Percentiles rank a stretch among this genome's conserved stretches.
Evolutionary conservation across 1,140 invertebrate species (phyloP).

Genomic region (Macrotrachela quadricornifera): DNA sequence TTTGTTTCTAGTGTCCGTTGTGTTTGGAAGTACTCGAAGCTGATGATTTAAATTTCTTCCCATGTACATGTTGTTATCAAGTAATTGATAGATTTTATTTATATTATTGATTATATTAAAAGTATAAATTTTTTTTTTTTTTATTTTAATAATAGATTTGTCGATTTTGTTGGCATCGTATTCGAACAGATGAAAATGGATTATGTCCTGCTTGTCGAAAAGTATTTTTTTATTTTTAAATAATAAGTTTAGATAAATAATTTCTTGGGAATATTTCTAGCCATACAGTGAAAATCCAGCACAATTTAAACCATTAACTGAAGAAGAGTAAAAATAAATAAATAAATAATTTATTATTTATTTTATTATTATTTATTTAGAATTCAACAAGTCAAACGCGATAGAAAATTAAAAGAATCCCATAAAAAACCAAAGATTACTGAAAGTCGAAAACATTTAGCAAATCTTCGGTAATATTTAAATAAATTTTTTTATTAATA

Average conservation of each 20-base stretch:
- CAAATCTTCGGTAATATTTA: slow-evolving; percentile 58
- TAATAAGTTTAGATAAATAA: no score
- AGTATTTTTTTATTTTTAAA: slow-evolving; percentile 19
- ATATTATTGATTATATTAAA: no score
- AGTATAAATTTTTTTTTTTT: slow-evolving; percentile 15
- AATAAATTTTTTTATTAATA: no score
- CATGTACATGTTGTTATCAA: slow-evolving; percentile 97
- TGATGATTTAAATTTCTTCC: slow-evolving; percentile 93
- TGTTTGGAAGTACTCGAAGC: slow-evolving; percentile 98
- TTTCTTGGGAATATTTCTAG: slow-evolving; percentile 16
- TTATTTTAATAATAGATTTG: slow-evolving; percentile 57
- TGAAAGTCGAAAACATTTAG: slow-evolving; percentile 83
- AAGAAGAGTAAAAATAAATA: slow-evolving; percentile 45
- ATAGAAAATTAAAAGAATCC: slow-evolving; percentile 65
- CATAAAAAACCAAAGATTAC: slow-evolving; percentile 67
- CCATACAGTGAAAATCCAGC: slow-evolving; percentile 88
- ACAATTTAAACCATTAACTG: slow-evolving; percentile 82
- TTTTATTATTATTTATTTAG: slow-evolving; percentile 14
- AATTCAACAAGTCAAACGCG: slow-evolving; percentile 48
- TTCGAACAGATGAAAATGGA: slow-evolving; percentile 92
- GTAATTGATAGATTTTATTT: slow-evolving; percentile 35
- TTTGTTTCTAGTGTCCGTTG: slow-evolving; percentile 60
- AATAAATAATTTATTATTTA: not conserved
- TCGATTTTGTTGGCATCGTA: slow-evolving; percentile 97
- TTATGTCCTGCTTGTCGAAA: slow-evolving; percentile 95